Evolutionary conservation across 2,888 invertebrate species (phyloP).

Genomic region (Limnephilus marmoratus): DNA sequence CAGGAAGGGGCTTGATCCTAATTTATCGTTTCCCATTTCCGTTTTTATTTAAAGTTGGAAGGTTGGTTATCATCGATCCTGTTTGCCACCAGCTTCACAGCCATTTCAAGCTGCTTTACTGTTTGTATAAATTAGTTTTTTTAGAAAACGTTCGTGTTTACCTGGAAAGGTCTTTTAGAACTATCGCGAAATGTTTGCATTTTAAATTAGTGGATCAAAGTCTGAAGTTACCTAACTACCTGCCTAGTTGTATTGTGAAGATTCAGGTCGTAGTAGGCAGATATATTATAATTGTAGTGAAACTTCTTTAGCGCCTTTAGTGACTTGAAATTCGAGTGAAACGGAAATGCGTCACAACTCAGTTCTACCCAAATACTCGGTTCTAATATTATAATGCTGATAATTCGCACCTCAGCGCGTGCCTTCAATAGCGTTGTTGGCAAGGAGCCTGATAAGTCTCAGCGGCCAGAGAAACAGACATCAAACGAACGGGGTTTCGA

Average conservation of each 20-base stretch:
- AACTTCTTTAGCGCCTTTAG: too few species aligned
- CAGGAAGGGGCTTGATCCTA: constrained; percentile 63
- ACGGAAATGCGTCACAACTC: too few species aligned
- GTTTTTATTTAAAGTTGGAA: constrained; percentile 55
- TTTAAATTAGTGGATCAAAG: not conserved
- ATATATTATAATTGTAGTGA: too few species aligned
- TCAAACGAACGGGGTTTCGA: too few species aligned
- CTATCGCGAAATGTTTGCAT: not conserved
- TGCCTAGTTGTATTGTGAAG: not conserved
- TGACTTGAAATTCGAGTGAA: too few species aligned
- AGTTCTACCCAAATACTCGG: too few species aligned
- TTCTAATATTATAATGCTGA: too few species aligned
- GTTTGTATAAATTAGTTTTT: constrained; percentile 2
- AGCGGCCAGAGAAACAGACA: too few species aligned
- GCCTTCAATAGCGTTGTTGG: too few species aligned
- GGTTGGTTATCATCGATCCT: constrained; percentile 42
- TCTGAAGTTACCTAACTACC: not conserved
- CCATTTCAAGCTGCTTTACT: not conserved
- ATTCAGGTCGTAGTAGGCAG: not conserved
- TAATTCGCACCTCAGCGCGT: too few species aligned
- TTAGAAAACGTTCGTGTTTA: not conserved
- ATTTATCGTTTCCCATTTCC: constrained; percentile 64
- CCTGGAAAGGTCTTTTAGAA: not conserved
- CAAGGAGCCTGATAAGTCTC: too few species aligned
- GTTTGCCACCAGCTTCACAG: constrained; percentile 1